Evolutionary conservation across 1,140 invertebrate genomes (phyloP).

Genomic region (Acromyrmex echinatior): DNA sequence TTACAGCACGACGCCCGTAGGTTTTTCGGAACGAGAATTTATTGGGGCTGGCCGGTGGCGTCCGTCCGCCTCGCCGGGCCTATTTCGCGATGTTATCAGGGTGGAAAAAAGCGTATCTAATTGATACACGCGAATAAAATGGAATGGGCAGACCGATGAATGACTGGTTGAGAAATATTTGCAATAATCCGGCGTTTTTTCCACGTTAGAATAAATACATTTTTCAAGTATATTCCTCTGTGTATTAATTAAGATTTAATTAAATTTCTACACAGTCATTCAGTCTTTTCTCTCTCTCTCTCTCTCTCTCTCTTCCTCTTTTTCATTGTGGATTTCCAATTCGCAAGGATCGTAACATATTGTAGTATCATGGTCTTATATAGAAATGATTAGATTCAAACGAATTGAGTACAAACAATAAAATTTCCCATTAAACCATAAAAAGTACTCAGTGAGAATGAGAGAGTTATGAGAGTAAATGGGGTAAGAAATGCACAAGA

Average conservation of each 20-base stretch:
- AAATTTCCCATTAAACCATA: too few relatives aligned
- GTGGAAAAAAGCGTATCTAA: conserved; percentile 49
- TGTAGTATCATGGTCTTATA: not conserved
- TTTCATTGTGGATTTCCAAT: not conserved
- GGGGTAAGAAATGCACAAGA: too few relatives aligned
- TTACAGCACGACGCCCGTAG: conserved; percentile 39
- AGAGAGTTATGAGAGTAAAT: too few relatives aligned
- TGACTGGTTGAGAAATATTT: conserved; percentile 33
- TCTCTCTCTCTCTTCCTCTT: not conserved
- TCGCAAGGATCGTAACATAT: not conserved
- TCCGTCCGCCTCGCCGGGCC: not conserved
- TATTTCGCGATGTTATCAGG: conserved; percentile 30
- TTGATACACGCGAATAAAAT: conserved; percentile 40
- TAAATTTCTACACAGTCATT: not conserved
- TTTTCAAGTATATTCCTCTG: not conserved
- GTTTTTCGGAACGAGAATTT: conserved; percentile 59
- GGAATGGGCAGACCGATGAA: conserved; percentile 11
- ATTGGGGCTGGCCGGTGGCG: conserved; percentile 9
- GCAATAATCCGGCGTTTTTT: not conserved
- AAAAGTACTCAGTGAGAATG: too few relatives aligned
- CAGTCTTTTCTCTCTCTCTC: not conserved
- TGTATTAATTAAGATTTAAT: not conserved
- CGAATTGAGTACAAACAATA: too few relatives aligned
- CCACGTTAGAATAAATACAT: not conserved
- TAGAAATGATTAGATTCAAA: not conserved